Evolutionary conservation across 2,113 vertebrate species (phyloP), one percentile per base, ranked within the genome.

Genomic region (Podarcis cretensis): DNA sequence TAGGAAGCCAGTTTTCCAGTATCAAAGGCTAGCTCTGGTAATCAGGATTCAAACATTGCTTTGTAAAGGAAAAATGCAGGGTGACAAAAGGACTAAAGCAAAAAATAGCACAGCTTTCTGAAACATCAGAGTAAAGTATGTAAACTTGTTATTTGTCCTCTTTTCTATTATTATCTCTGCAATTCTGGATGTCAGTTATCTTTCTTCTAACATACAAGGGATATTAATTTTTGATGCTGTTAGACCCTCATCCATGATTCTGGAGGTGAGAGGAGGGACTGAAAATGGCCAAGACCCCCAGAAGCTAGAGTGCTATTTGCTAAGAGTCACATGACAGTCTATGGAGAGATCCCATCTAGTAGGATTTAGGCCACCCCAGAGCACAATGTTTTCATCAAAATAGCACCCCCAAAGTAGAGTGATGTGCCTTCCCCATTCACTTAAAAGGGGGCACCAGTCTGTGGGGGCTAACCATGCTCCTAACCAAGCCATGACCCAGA

Each of bases 11-110:
- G 68, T 32, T 71, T 6, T 83, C 35, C 40, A 13, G 81, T 0
- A 86, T 57, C 84, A 89, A 59, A 9, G 57, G 87, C 32, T 59
- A 6, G 18, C 8, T 75, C 66, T 25, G 35, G 76, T 48, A 88
- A 68, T 21, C 13, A 87, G 79, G 86, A 91, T 81, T 83, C 43
- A 85, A 69, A 23, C 73, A 0, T 87, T 87, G 37, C 27, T 91
- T 90, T 87, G 14, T 32, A 91, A 79, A 87, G 82, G 78, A 92
- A 76, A 2, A 37, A 71, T 84, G 73, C 9, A 92, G 81, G 40
- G 3, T 20, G 73, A 88, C 48, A 85, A 48, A 69, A 71, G 89
- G 43, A 14, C 37, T 65, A 23, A 83, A 82, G 48, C 69, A 63
- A 43, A 79, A 89, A 89, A 81, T 21, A 9, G 77, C 32, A 25